Conservation (phyloP, 2,797 vertebrate genomes). For the Myotis planiceps region DNA sequence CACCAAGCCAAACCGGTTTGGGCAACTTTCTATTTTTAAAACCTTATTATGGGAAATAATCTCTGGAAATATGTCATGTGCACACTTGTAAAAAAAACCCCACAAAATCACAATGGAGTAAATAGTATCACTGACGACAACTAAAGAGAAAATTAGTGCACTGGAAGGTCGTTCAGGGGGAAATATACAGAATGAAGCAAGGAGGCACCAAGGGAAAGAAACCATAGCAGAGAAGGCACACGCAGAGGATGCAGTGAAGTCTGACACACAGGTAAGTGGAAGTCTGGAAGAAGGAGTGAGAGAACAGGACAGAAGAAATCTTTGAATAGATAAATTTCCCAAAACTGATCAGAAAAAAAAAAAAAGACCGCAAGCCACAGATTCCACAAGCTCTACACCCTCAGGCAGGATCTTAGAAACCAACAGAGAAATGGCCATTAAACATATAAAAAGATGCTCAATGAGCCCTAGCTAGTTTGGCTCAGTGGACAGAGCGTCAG, state of each 20-base stretch:
- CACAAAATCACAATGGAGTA: not conserved
- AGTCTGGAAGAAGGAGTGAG: not conserved
- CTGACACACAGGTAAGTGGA: accelerated
- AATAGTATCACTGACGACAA: not conserved
- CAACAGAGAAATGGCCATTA: not conserved
- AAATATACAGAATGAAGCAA: not conserved
- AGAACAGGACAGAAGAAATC: not conserved
- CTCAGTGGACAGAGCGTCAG: no score
- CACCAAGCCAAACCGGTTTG: no score
- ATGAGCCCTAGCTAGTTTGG: not conserved
- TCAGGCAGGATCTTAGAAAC: not conserved
- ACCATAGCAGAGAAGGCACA: no score
- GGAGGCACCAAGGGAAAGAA: not conserved
- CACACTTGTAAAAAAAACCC: not conserved
- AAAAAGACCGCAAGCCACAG: not conserved
- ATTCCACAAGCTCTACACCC: not conserved
- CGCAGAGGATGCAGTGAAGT: accelerated
- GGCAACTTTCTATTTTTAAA: constrained; percentile 27
- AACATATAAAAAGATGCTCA: not conserved
- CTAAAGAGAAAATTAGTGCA: not conserved
- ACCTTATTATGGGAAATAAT: constrained; percentile 26
- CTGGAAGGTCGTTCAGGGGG: not conserved
- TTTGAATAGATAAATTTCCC: not conserved
- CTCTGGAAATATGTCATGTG: constrained; percentile 5
- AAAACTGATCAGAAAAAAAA: not conserved